Evolutionary conservation across 2,797 vertebrate species (phyloP).

Genomic region (Sebastes jordani): DNA sequence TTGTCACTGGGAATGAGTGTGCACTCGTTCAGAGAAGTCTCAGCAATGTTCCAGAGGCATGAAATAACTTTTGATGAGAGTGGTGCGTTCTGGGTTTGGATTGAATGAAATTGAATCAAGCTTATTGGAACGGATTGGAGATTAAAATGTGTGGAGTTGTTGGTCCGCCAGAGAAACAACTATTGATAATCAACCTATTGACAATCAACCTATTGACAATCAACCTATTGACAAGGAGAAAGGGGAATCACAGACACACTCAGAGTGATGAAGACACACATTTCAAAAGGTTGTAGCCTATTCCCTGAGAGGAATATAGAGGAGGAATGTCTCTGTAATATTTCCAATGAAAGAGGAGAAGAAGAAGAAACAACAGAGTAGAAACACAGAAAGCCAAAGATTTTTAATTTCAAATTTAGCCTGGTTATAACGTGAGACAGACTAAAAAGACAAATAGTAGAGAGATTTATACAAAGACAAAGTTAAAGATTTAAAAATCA

Average conservation of each 20-base stretch:
- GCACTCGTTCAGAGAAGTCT: conserved; percentile 66
- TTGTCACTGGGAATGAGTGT: conserved; percentile 57
- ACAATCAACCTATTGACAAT: neutral
- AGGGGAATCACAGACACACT: conserved; percentile 1
- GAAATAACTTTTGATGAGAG: conserved; percentile 64
- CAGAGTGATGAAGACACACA: conserved; percentile 13
- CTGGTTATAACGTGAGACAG: neutral
- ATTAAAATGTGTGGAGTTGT: conserved; percentile 42
- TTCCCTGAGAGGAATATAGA: neutral
- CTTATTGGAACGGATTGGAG: conserved; percentile 16
- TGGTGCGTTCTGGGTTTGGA: conserved; percentile 9
- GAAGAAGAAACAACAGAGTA: neutral
- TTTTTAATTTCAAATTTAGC: neutral
- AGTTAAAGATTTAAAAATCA: neutral
- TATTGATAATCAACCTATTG: neutral
- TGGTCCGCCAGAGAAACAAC: neutral
- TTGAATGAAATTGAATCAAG: conserved; percentile 48
- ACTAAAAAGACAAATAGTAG: too few relatives aligned
- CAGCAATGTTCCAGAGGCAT: conserved; percentile 57
- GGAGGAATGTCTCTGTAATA: neutral
- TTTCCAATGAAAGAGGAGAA: neutral
- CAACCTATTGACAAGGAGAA: neutral
- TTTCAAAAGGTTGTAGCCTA: conserved; percentile 8
- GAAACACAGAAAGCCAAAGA: neutral
- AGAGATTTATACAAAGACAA: neutral